Percentiles rank a stretch among this genome's conserved stretches.
These are phyloP conservation scores for Scyliorhinus canicula DNA, from an alignment of 2,797 vertebrate genomes.

Conservation along the genomic window DNA sequence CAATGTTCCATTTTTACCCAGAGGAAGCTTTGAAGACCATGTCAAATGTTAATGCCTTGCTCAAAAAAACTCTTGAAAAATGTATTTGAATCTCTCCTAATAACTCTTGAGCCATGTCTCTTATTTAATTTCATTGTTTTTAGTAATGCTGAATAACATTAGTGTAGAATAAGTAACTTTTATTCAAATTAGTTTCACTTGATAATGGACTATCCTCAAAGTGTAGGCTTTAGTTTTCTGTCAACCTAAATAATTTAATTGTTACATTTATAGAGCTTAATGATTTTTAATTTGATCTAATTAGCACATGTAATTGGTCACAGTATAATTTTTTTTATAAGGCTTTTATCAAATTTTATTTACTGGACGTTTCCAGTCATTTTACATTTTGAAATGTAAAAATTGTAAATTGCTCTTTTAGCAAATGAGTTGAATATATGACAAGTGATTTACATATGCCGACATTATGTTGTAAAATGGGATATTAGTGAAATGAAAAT, in stretches of 20 bases:
- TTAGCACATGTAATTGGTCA: conserved; percentile 1
- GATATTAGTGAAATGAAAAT: background rate
- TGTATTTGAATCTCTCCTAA: background rate
- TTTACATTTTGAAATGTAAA: background rate
- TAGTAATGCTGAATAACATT: background rate
- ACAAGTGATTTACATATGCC: background rate
- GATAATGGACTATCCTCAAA: conserved; percentile 1
- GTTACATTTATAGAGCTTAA: conserved; percentile 17
- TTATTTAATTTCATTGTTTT: background rate
- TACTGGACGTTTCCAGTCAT: background rate
- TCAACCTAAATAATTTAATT: conserved; percentile 8
- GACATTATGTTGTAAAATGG: background rate
- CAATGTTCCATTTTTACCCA: too few species aligned
- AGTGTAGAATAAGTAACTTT: background rate
- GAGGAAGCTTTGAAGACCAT: background rate
- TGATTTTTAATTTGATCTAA: conserved; percentile 15
- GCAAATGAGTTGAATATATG: background rate
- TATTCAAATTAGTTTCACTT: conserved; percentile 22
- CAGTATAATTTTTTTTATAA: background rate
- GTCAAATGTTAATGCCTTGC: background rate
- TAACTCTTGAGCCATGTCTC: background rate
- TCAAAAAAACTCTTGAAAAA: background rate
- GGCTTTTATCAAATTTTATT: background rate
- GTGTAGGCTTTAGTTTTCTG: conserved; percentile 3
- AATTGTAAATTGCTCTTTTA: background rate